Conservation (phyloP, 1,140 invertebrate species). For the Mercenaria mercenaria region DNA sequence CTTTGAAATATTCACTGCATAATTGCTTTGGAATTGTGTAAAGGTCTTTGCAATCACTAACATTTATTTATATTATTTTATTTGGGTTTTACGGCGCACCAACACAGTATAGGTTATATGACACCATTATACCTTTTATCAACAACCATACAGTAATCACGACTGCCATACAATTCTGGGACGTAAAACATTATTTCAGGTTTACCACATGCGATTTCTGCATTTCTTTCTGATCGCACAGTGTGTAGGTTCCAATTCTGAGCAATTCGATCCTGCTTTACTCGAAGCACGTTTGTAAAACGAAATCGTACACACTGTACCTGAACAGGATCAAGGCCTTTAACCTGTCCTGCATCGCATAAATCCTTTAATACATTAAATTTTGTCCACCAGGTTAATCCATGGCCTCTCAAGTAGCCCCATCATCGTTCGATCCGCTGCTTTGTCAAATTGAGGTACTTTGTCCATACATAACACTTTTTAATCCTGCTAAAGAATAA, state of each 20-base stretch:
- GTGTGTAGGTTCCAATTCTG: slow-evolving; percentile 43
- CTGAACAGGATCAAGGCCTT: slow-evolving; percentile 31
- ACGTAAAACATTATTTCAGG: slow-evolving; percentile 47
- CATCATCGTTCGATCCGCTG: slow-evolving; percentile 56
- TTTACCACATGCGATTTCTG: slow-evolving; percentile 43
- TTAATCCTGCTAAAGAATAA: slow-evolving; percentile 17
- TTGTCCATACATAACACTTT: slow-evolving; percentile 58
- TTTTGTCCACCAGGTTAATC: slow-evolving; percentile 45
- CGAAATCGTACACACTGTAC: slow-evolving; percentile 50
- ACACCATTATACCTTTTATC: too few relatives aligned
- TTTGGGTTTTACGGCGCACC: too few relatives aligned
- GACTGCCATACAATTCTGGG: slow-evolving; percentile 51
- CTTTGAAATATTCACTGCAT: slow-evolving; percentile 11
- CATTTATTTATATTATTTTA: too few relatives aligned
- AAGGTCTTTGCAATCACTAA: slow-evolving; percentile 19
- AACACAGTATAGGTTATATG: too few relatives aligned
- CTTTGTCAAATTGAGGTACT: slow-evolving; percentile 60
- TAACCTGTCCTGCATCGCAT: neutral
- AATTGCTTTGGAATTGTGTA: slow-evolving; percentile 11
- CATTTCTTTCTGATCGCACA: slow-evolving; percentile 32
- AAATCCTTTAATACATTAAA: slow-evolving; percentile 61
- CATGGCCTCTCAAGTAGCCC: slow-evolving; percentile 40
- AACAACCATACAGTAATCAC: slow-evolving; percentile 20
- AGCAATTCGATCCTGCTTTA: slow-evolving; percentile 48
- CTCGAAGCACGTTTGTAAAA: slow-evolving; percentile 40